These are phyloP conservation scores for Larimichthys polyactis DNA, from an alignment of 2,113 vertebrate genomes.

Conservation along the genomic window DNA sequence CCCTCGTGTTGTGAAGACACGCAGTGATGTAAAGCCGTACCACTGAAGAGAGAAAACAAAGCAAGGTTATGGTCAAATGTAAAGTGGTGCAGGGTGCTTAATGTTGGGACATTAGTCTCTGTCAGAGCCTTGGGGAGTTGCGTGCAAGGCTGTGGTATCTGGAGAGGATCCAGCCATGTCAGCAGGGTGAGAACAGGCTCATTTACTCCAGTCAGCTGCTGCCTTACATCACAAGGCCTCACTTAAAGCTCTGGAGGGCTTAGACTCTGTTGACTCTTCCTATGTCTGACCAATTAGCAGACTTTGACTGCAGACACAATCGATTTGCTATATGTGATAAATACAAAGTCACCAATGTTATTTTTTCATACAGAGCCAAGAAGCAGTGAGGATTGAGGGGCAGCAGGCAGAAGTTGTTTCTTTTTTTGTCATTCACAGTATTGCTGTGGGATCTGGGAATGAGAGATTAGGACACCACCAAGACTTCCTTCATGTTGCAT, in stretches of 20 bases:
- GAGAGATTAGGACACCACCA: constrained; percentile 40
- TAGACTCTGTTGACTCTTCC: constrained; percentile 40
- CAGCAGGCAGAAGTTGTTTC: not conserved
- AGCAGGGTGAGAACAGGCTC: constrained; percentile 73
- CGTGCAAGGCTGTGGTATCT: constrained; percentile 61
- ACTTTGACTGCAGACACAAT: constrained; percentile 7
- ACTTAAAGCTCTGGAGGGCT: constrained; percentile 47
- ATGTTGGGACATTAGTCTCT: constrained; percentile 77
- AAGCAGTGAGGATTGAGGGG: not conserved
- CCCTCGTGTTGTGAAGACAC: not conserved
- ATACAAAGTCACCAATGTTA: not conserved
- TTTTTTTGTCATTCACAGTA: constrained; percentile 24
- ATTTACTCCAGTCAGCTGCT: constrained; percentile 71
- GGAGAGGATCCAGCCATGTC: constrained; percentile 72
- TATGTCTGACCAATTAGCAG: constrained; percentile 37
- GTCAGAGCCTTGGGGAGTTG: constrained; percentile 68
- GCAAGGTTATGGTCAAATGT: constrained; percentile 66
- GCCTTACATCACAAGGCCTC: constrained; percentile 64
- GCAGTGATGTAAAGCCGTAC: constrained; percentile 10
- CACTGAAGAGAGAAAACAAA: constrained; percentile 47
- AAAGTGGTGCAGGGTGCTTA: constrained; percentile 65
- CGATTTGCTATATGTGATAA: constrained; percentile 4
- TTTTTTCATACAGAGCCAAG: not conserved
- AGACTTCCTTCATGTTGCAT: constrained; percentile 49
- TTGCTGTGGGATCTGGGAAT: constrained; percentile 29